phyloP scores from a whole-genome alignment of 2,113 vertebrate genomes.

The Aegypius monachus region DNA sequence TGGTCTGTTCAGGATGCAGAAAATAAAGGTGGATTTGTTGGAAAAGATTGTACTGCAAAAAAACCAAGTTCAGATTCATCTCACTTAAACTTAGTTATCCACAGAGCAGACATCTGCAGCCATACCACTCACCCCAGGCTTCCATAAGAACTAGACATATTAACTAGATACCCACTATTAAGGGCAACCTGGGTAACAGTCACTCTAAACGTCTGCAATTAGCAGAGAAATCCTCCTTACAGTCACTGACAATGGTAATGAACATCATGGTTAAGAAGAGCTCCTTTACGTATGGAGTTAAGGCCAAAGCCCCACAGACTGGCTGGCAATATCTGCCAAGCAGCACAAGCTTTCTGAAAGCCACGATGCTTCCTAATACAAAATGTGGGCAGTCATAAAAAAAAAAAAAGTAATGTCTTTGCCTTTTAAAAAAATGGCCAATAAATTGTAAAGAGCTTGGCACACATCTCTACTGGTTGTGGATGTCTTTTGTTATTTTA shows the following conservation, averaged over 20 bases:
- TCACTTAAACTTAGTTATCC: not conserved
- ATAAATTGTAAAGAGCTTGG: not conserved
- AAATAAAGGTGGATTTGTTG: conserved; percentile 31
- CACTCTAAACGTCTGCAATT: not conserved
- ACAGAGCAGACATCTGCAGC: not conserved
- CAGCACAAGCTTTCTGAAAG: not conserved
- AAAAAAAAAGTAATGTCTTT: not conserved
- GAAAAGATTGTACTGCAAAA: not conserved
- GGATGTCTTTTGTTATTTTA: not conserved
- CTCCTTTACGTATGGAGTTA: not conserved
- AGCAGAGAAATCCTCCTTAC: not conserved
- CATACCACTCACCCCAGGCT: not conserved
- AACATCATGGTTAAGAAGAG: not conserved
- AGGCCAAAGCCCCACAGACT: not conserved
- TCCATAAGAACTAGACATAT: not conserved
- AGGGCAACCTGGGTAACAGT: not conserved
- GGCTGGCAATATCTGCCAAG: not conserved
- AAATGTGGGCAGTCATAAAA: not conserved
- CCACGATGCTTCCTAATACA: not conserved
- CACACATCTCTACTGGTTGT: not conserved
- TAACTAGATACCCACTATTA: not conserved
- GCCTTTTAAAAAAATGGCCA: not conserved
- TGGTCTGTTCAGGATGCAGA: not conserved
- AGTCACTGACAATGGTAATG: not conserved
- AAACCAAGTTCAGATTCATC: not conserved